Base-by-base conservation (phyloP, 2,113 vertebrate genomes). In the Sciurus niger region DNA sequence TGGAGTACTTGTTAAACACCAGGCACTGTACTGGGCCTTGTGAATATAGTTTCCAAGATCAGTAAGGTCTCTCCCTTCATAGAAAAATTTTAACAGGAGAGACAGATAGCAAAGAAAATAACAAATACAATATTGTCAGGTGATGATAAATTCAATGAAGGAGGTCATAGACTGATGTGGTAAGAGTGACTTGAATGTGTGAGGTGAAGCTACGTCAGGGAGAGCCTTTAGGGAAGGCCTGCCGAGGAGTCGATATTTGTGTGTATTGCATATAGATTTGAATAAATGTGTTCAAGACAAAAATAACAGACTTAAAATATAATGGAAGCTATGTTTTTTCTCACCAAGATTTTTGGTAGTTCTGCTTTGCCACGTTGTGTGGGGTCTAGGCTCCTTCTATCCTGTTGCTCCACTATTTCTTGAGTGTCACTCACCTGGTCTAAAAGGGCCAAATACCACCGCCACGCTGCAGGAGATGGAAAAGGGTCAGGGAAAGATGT, bases 261-360 rank as follows among this genome's bases (percentile, higher is more conserved):
- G 2, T 16, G n/a, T 77, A 30, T 55, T 84, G 25, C 46, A 53
- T 60, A 46, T 34, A 51, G 74, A 93, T 63, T 89, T 95, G 32
- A 68, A 13, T 55, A 43, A 82, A 32, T 73, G 3, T 55, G 34
- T 48, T 46, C 65, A 48, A 84, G 40, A 82, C 8, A 92, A 51
- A 68, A 53, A 86, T 5, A 48, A 72, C 37, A 79, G 51, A 16
- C 28, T 88, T 73, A 55, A 91, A 88, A 63, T 8, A 25, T 43
- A 20, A 65, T 51, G 46, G 28, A 94, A 11, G 30, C 43, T 74
- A 90, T n/a, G 37, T 84, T 72, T 87, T 89, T 90, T 80, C 76
- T 87, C 40, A 72, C 6, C 63, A 85, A 80, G 37, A 51, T 9
- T 76, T 96, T 89, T 92, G 6, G 30, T 76, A 63, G 34, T 70